phyloP scores from a whole-genome alignment of 1,140 invertebrate genomes.

The Drosophila malerkotliana region DNA sequence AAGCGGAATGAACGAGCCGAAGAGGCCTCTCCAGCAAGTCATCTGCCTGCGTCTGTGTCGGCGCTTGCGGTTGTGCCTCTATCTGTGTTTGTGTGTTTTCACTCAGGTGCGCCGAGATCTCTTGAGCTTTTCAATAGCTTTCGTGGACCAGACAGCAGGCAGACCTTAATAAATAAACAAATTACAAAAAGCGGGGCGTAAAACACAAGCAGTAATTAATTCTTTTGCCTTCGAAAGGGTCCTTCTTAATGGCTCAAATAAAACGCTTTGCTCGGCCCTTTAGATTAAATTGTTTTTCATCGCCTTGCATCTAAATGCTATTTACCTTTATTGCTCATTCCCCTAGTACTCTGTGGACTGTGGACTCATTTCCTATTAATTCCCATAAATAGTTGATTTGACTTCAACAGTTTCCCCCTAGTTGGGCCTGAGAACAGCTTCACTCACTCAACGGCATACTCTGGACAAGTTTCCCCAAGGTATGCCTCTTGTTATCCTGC shows the following conservation, averaged over 20 bases:
- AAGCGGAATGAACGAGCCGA: constrained; percentile 35
- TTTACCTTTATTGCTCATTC: constrained; percentile 4
- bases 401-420: constrained; percentile 16
- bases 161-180: constrained; percentile 30
- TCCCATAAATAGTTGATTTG: constrained; percentile 61
- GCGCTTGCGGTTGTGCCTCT: neutral
- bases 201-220: constrained; percentile 26
- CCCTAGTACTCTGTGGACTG: neutral
- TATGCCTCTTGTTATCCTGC: neutral
- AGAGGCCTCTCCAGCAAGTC: constrained; percentile 11
- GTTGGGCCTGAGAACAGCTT: neutral
- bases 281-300: constrained; percentile 30
- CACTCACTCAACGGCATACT: constrained; percentile 14
- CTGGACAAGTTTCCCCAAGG: constrained; percentile 12
- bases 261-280: constrained; percentile 8
- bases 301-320: neutral
- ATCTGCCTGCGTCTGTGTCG: neutral
- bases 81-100: constrained; percentile 7
- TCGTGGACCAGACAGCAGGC: constrained; percentile 21
- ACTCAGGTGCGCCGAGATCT: constrained; percentile 34
- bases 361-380: constrained; percentile 43
- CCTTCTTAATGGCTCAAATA: constrained; percentile 7
- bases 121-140: constrained; percentile 40
- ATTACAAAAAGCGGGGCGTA: constrained; percentile 7
- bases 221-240: constrained; percentile 5